Evolutionary conservation across 2,888 invertebrate genomes (phyloP).

Genomic region (Protophormia terraenovae): DNA sequence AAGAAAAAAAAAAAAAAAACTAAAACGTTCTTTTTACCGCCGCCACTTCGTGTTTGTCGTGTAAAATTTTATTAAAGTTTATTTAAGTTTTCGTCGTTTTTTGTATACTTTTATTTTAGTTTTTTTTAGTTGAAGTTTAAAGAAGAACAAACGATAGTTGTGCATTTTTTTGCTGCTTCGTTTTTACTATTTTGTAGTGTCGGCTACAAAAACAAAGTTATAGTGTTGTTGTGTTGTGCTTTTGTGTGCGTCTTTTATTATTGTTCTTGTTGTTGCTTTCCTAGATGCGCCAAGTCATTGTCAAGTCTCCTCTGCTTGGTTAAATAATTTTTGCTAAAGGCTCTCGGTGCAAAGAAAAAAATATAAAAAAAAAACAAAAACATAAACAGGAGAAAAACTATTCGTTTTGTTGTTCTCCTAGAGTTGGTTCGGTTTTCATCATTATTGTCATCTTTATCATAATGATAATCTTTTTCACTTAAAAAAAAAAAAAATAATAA

Average conservation of each 20-base stretch:
- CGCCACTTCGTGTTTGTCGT: conserved; percentile 37
- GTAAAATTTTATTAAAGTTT: conserved; percentile 33
- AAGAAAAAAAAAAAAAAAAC: neutral
- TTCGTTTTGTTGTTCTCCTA: conserved; percentile 47
- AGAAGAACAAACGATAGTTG: conserved; percentile 8
- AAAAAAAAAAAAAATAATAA: conserved; percentile 20
- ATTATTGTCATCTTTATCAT: conserved; percentile 47
- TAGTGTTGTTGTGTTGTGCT: conserved; percentile 16
- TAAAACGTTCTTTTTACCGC: neutral
- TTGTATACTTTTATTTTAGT: neutral
- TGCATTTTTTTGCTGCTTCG: conserved; percentile 1
- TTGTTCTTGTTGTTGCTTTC: conserved; percentile 18
- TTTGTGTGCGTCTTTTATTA: neutral
- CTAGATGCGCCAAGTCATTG: conserved; percentile 58
- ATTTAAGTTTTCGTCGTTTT: conserved; percentile 13
- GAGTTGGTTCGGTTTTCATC: conserved; percentile 44
- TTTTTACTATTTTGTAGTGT: conserved; percentile 45
- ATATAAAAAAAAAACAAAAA: neutral
- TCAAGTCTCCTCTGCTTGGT: conserved; percentile 45
- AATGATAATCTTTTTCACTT: conserved; percentile 38
- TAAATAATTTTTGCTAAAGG: conserved; percentile 41
- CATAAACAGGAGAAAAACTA: conserved; percentile 37
- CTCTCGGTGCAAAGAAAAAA: conserved; percentile 1
- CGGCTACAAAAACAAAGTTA: neutral
- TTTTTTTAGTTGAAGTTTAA: conserved; percentile 33